Evolutionary conservation across 2,888 invertebrate species (phyloP).

Genomic region (Bedellia somnulentella): DNA sequence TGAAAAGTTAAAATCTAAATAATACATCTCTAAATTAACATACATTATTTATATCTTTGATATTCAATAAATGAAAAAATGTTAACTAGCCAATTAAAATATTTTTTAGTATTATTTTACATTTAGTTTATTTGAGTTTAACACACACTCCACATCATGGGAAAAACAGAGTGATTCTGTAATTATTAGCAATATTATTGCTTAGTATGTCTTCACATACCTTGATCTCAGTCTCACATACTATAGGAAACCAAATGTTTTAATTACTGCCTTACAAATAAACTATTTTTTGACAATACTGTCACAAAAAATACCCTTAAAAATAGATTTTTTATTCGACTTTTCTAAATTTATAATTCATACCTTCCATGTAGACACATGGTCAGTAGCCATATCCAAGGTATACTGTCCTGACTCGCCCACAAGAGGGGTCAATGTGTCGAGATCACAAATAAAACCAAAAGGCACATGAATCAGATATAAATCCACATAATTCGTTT

Average conservation of each 20-base stretch:
- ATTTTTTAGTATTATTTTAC: too few species aligned
- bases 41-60: too few species aligned
- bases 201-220: too few species aligned
- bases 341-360: background rate
- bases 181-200: too few species aligned
- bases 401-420: slow-evolving; percentile 62
- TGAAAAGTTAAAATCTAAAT: too few species aligned
- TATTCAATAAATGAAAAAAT: background rate
- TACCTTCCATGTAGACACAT: slow-evolving; percentile 73
- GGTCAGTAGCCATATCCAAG: slow-evolving; percentile 65
- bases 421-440: slow-evolving; percentile 52
- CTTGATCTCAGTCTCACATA: too few species aligned
- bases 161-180: too few species aligned
- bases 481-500: slow-evolving; percentile 73
- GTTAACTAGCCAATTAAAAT: slow-evolving; percentile 1
- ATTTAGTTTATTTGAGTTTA: too few species aligned
- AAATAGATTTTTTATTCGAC: background rate
- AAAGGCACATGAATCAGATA: slow-evolving; percentile 80
- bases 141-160: too few species aligned
- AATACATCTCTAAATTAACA: too few species aligned
- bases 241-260: too few species aligned
- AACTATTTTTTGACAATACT: background rate
- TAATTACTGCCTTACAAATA: too few species aligned
- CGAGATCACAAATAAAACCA: slow-evolving; percentile 60
- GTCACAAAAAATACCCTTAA: background rate